phyloP scores from a whole-genome alignment of 2,888 invertebrate genomes.

The Lasioglossum leucozonium region DNA sequence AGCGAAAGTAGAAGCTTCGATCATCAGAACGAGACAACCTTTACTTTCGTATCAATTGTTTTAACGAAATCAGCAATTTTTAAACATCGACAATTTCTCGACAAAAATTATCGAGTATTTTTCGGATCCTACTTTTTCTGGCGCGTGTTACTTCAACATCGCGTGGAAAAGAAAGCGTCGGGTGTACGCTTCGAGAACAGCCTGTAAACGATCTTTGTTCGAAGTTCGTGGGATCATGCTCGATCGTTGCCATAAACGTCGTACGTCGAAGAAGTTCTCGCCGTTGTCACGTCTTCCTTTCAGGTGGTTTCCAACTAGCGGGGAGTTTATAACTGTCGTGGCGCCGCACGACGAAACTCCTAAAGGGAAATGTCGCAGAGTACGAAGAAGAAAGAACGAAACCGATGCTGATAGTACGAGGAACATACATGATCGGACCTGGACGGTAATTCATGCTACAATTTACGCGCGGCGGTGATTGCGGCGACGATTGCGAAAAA shows the following conservation, averaged over 20 bases:
- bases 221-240: neutral
- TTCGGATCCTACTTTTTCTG: too few relatives aligned
- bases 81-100: too few relatives aligned
- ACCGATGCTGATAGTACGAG: neutral
- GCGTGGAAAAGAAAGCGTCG: too few relatives aligned
- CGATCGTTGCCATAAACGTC: slow-evolving; percentile 45
- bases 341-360: slow-evolving; percentile 14
- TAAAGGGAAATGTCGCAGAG: slow-evolving; percentile 27
- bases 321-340: slow-evolving; percentile 65
- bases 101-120: too few relatives aligned
- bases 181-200: neutral
- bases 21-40: too few relatives aligned
- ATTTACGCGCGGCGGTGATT: slow-evolving; percentile 32
- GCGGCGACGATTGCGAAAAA: slow-evolving; percentile 7
- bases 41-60: too few relatives aligned
- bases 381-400: slow-evolving; percentile 16
- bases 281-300: slow-evolving; percentile 45
- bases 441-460: slow-evolving; percentile 44
- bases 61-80: too few relatives aligned
- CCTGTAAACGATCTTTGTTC: neutral
- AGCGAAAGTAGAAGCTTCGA: too few relatives aligned
- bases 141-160: too few relatives aligned
- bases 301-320: slow-evolving; percentile 38
- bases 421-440: slow-evolving; percentile 20
- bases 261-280: slow-evolving; percentile 30